Conservation (phyloP, 2,797 vertebrate species). For the Sebastes aleutianus region DNA sequence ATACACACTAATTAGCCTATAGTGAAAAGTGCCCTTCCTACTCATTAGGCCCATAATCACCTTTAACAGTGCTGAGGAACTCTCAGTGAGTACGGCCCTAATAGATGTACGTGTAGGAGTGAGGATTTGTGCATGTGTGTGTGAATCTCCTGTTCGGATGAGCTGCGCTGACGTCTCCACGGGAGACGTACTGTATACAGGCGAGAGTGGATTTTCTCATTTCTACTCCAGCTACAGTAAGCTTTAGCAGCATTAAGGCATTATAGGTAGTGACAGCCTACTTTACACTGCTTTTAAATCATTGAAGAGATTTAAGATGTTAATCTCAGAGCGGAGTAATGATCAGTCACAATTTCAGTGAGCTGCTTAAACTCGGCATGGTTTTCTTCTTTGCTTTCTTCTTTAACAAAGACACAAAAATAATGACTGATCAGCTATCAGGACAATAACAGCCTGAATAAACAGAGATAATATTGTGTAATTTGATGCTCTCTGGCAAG, state of each 20-base stretch:
- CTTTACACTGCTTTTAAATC: conserved; percentile 64
- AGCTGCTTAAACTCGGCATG: conserved; percentile 34
- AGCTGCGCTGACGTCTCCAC: conserved; percentile 50
- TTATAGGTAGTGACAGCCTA: conserved; percentile 62
- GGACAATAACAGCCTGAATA: background rate
- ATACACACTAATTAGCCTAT: conserved; percentile 72
- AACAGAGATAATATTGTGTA: background rate
- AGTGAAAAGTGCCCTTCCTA: conserved; percentile 70
- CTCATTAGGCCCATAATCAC: conserved; percentile 79
- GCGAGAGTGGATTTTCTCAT: conserved; percentile 58
- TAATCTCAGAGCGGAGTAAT: conserved; percentile 65
- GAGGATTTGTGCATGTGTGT: conserved; percentile 51
- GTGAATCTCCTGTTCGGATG: conserved; percentile 52
- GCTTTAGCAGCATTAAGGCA: conserved; percentile 71
- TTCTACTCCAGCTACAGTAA: conserved; percentile 52
- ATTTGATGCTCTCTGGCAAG: background rate
- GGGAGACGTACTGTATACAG: conserved; percentile 27
- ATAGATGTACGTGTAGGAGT: conserved; percentile 36
- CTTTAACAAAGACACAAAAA: conserved; percentile 2
- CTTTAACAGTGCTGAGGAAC: conserved; percentile 68
- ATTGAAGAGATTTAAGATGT: conserved; percentile 67
- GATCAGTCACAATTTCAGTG: conserved; percentile 44
- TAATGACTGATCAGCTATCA: background rate
- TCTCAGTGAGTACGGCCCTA: conserved; percentile 19
- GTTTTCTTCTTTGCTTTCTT: background rate